Base-by-base conservation (phyloP, 2,888 invertebrate genomes). In the Nysson spinosus region DNA sequence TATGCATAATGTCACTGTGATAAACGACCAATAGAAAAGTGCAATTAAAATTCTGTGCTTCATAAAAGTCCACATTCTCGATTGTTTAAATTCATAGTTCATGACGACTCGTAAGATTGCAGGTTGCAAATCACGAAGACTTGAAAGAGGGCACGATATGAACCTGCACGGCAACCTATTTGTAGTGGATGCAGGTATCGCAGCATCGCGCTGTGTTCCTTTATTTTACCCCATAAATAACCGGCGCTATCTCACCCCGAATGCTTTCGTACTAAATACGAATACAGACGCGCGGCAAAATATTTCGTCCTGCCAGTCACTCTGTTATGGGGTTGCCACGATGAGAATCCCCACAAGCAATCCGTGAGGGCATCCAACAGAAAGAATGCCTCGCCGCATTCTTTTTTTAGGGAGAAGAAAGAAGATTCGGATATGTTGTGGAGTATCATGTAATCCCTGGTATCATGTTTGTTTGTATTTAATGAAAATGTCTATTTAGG, bases 141-240 rank as follows among this genome's bases (percentile, higher is more conserved):
- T 78, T 63, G 72, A 57, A 63, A 77, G 69, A 65, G 56, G 63
- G 62, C 66, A 67, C 71, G 75, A 82, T 81, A 74, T 61, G 70
- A 76, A 75, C 62, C 72, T 69, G 77, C 72, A 74, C 69, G 75
- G 80, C 81, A 83, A 77, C 80, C 82, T 81, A 83, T 84, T 84
- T 83, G 85, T 84, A 84, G 75, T 69, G 56, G 52, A 70, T 40
- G 11, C 58, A 44, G 73, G 69, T 84, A 84, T 84, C 83, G 76
- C 78, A 58, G 75, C 73, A 84, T 85, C 84, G 82, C 78, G 74
- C 77, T 65, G 63, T 80, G 78, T 83, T 81, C 77, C 83, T 84
- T 84, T 82, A 84, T 83, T 85, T 81, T 82, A 83, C 80, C 82
- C 81, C 81, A 84, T 85, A 85, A 85, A 85, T 85, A 84, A 83